Conservation (phyloP, 2,888 invertebrate genomes). For the Lasioglossum malachurum region DNA sequence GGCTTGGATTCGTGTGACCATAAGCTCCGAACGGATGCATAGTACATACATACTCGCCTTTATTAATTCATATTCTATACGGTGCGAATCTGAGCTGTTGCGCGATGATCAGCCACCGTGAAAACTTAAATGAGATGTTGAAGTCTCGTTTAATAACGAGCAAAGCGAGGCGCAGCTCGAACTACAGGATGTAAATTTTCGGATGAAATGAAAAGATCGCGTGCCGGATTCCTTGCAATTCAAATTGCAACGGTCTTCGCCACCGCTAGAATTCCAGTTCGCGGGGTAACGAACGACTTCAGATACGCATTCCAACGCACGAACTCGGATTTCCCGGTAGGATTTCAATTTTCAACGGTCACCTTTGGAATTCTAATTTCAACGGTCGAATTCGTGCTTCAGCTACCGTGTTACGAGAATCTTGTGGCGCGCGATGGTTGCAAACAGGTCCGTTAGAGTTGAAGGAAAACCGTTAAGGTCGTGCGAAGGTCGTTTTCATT, state of each 20-base stretch:
- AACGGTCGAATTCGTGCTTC: not conserved
- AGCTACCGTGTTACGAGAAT: not conserved
- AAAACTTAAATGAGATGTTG: not conserved
- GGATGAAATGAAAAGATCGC: not conserved
- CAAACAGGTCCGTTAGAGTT: not conserved
- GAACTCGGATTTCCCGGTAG: not conserved
- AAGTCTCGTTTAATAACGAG: slow-evolving; percentile 2
- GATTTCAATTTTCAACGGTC: not conserved
- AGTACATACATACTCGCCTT: not conserved
- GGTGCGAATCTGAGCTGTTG: not conserved
- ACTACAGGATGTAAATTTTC: not conserved
- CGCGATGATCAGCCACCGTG: not conserved
- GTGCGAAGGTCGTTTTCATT: slow-evolving; percentile 1
- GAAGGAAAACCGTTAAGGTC: not conserved
- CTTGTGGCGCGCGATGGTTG: not conserved
- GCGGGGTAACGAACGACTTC: not conserved
- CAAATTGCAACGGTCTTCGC: not conserved
- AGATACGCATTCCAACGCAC: not conserved
- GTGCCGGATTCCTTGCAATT: not conserved
- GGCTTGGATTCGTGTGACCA: not conserved
- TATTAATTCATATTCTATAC: slow-evolving; percentile 1
- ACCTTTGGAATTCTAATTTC: not conserved
- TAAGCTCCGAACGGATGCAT: not conserved
- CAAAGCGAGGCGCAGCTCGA: not conserved
- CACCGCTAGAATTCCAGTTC: not conserved